phyloP scores from a whole-genome alignment of 37 sponge, comb jelly and placozoan species.

The Chondrilla cf. caribensis region DNA sequence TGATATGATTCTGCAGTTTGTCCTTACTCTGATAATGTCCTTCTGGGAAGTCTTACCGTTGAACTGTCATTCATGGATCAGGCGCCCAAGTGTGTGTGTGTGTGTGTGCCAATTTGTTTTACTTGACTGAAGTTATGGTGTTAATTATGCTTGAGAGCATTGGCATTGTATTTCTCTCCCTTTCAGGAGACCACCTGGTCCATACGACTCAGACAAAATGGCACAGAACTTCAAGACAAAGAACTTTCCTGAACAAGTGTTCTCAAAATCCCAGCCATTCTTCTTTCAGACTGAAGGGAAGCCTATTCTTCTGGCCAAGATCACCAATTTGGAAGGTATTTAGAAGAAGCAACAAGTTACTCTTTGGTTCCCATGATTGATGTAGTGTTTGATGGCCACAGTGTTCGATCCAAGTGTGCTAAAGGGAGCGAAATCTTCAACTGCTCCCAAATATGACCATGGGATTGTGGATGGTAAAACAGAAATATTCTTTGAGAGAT shows the following conservation, averaged over 20 bases:
- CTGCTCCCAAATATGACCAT: not conserved
- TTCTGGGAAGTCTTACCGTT: slow-evolving; percentile 14
- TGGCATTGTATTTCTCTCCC: too few species aligned
- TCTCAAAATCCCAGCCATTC: slow-evolving; percentile 33
- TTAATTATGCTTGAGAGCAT: too few species aligned
- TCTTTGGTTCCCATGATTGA: not conserved
- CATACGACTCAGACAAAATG: slow-evolving; percentile 63
- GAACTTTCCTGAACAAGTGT: slow-evolving; percentile 33
- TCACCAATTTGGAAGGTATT: slow-evolving; percentile 22
- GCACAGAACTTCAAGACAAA: slow-evolving; percentile 24
- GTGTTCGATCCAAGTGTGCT: slow-evolving; percentile 15
- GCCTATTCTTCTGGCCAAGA: slow-evolving; percentile 29
- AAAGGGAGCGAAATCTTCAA: not conserved
- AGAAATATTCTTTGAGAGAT: slow-evolving; percentile 58
- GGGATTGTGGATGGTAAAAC: slow-evolving; percentile 47
- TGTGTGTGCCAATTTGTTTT: not conserved
- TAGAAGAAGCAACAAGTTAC: not conserved
- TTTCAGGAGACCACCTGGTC: slow-evolving; percentile 58
- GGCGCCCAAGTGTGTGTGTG: slow-evolving; percentile 2
- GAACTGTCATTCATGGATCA: slow-evolving; percentile 10
- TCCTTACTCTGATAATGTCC: not conserved
- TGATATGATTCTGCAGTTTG: not conserved
- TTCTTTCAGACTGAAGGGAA: slow-evolving; percentile 20
- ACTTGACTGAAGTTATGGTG: too few species aligned
- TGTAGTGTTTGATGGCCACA: not conserved